A percentile compares a stretch with the other conserved stretches of the same genome.
Evolutionary conservation across 2,888 invertebrate genomes (phyloP).

Genomic region (Lampropteryx suffumata): DNA sequence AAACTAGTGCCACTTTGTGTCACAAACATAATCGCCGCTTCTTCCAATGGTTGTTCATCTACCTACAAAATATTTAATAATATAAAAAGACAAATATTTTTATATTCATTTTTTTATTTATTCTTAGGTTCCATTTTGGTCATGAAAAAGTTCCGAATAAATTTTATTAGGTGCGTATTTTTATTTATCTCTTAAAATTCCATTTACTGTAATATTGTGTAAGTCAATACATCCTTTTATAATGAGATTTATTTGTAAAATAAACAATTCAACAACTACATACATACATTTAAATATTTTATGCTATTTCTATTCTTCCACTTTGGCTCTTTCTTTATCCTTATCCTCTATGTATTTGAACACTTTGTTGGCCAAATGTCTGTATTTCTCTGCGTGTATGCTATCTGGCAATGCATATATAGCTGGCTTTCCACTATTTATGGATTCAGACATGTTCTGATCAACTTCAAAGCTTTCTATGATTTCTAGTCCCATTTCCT

Average conservation of each 20-base stretch:
- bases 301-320: constrained; percentile 48
- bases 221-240: constrained; percentile 35
- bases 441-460: constrained; percentile 85
- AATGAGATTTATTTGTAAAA: constrained; percentile 55
- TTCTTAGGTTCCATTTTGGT: constrained; percentile 53
- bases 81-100: constrained; percentile 74
- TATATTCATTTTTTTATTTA: constrained; percentile 68
- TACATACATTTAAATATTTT: constrained; percentile 34
- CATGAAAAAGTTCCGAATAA: constrained; percentile 67
- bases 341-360: constrained; percentile 70
- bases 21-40: constrained; percentile 34
- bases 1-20: constrained; percentile 17
- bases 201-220: constrained; percentile 1
- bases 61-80: constrained; percentile 38
- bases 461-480: constrained; percentile 89
- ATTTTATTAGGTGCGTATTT: constrained; percentile 57
- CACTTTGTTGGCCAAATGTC: constrained; percentile 70
- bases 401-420: constrained; percentile 86
- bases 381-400: constrained; percentile 72
- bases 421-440: constrained; percentile 89
- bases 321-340: constrained; percentile 55
- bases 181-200: constrained; percentile 36
- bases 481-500: constrained; percentile 85
- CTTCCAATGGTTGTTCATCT: constrained; percentile 32
- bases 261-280: constrained; percentile 54